Evolutionary conservation across 2,797 vertebrate genomes (phyloP).

Genomic region (Muscicapa striata): DNA sequence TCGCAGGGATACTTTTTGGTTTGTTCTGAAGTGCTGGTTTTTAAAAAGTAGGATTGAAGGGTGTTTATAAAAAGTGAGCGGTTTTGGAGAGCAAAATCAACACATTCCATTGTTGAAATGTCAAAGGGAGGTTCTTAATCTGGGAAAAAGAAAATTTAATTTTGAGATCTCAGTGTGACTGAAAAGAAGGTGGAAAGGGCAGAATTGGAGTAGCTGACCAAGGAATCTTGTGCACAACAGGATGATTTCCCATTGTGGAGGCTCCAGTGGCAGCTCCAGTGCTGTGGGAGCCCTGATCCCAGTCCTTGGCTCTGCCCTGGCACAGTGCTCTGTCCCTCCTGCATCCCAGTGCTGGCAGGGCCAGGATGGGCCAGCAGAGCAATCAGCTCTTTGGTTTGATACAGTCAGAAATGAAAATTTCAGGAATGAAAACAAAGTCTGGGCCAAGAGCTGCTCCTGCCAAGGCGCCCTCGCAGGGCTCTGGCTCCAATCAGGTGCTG

Average conservation of each 20-base stretch:
- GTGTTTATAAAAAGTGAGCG: background rate
- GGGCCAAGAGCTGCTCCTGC: background rate
- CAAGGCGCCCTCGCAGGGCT: background rate
- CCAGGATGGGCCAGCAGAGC: background rate
- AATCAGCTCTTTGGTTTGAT: background rate
- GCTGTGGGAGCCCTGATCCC: background rate
- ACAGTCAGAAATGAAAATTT: background rate
- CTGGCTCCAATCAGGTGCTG: background rate
- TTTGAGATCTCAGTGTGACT: background rate
- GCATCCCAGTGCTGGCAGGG: accelerated
- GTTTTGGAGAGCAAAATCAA: constrained; percentile 20
- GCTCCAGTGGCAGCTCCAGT: background rate
- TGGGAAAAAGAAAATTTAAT: constrained; percentile 19
- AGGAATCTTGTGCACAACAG: background rate
- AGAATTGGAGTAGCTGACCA: background rate
- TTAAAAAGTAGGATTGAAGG: constrained; percentile 28
- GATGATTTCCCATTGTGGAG: background rate
- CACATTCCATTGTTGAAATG: background rate
- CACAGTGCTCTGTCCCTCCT: background rate
- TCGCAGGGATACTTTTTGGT: background rate
- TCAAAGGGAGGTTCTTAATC: constrained; percentile 13
- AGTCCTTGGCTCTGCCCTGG: background rate
- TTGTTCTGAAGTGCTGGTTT: constrained; percentile 27
- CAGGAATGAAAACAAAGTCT: constrained; percentile 21
- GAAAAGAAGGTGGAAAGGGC: background rate